These are phyloP conservation scores for Hiodon alosoides DNA, from an alignment of 2,113 vertebrate species.

Conservation along the genomic window DNA sequence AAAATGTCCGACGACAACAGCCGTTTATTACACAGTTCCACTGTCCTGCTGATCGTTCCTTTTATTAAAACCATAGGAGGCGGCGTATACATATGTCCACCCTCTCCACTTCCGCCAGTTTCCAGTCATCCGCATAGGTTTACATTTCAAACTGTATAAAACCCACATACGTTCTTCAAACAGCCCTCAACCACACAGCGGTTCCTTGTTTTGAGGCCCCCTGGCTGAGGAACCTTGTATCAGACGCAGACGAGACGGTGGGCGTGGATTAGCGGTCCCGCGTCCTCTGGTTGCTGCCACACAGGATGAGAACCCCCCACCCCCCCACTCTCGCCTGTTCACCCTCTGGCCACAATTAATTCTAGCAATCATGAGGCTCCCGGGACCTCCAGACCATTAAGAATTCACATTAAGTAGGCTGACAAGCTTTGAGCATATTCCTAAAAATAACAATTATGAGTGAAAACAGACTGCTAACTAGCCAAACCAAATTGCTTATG, in stretches of 20 bases:
- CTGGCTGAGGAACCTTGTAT: not conserved
- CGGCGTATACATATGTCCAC: no score
- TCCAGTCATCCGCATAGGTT: no score
- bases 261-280: no score
- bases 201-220: not conserved
- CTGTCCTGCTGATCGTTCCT: no score
- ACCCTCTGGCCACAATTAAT: conserved; percentile 65
- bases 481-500: not conserved
- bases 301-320: conserved; percentile 34
- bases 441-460: conserved; percentile 13
- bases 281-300: not conserved
- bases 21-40: no score
- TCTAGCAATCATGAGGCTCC: conserved; percentile 56
- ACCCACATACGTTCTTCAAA: no score
- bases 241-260: not conserved
- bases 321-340: conserved; percentile 41
- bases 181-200: not conserved
- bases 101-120: no score
- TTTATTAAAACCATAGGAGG: no score
- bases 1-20: no score
- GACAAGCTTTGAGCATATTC: conserved; percentile 26
- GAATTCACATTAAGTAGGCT: conserved; percentile 56
- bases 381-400: conserved; percentile 55
- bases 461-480: not conserved
- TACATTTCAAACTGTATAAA: no score